Conservation (phyloP, 2,113 vertebrate species). For the Camelus bactrianus region DNA sequence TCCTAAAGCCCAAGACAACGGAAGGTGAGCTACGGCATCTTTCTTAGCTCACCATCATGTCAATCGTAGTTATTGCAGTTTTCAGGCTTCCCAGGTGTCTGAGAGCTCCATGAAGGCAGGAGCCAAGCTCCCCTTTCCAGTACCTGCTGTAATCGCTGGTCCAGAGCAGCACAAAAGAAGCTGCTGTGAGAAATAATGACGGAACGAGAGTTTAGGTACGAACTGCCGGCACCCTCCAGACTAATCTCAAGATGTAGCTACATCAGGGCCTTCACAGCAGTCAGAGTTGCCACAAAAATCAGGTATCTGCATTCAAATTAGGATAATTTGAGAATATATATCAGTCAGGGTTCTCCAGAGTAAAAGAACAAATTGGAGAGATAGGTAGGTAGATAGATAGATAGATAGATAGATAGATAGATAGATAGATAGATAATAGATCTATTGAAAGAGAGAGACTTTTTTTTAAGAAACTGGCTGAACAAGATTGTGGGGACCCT, state of each 20-base stretch:
- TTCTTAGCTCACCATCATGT: neutral
- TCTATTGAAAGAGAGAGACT: neutral
- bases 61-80: neutral
- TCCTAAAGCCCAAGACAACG: too few relatives aligned
- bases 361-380: neutral
- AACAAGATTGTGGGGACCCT: neutral
- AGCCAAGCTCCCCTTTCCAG: neutral
- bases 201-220: neutral
- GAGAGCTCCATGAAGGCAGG: neutral
- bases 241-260: neutral
- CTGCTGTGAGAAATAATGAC: neutral
- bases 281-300: neutral
- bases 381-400: too few relatives aligned
- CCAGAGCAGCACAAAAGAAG: neutral
- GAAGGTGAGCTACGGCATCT: accelerated
- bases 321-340: neutral
- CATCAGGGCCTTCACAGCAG: neutral
- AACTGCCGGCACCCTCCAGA: neutral
- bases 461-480: neutral
- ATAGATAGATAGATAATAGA: neutral
- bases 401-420: neutral
- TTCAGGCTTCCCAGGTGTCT: neutral
- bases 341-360: neutral
- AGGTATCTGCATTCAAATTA: neutral
- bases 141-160: neutral